Percentiles rank a stretch among this genome's conserved stretches.
Evolutionary conservation across 2,113 vertebrate genomes (phyloP).

Genomic region (Parotia lawesii): DNA sequence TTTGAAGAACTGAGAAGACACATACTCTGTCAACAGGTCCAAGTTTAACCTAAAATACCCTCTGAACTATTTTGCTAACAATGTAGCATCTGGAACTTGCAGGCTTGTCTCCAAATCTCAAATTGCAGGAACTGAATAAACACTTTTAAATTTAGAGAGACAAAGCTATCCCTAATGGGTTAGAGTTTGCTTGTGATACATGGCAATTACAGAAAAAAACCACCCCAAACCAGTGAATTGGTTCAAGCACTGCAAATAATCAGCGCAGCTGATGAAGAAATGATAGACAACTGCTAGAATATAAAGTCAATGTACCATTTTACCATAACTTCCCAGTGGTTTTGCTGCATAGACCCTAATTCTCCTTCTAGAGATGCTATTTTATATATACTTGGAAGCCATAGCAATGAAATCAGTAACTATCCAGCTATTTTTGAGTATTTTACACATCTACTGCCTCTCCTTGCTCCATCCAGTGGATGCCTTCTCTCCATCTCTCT

Average conservation of each 20-base stretch:
- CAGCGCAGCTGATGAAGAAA: not conserved
- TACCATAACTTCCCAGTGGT: not conserved
- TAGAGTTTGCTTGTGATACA: not conserved
- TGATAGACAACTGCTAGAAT: not conserved
- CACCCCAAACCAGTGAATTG: fast-evolving
- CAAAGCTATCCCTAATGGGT: not conserved
- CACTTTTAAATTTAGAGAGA: not conserved
- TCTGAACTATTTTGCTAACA: not conserved
- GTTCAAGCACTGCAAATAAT: not conserved
- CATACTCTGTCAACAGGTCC: not conserved
- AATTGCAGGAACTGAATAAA: constrained; percentile 1
- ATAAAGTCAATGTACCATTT: not conserved
- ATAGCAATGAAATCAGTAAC: not conserved
- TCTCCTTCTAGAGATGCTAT: not conserved
- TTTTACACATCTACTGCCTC: not conserved
- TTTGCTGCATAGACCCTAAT: not conserved
- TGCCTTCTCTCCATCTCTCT: not conserved
- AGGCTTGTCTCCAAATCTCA: constrained; percentile 8
- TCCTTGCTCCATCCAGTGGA: not conserved
- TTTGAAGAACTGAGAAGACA: not conserved
- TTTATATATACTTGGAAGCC: not conserved
- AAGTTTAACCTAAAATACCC: constrained; percentile 24
- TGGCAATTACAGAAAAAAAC: not conserved
- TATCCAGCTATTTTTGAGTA: not conserved
- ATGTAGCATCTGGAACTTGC: not conserved